Conservation (phyloP, 92 coral and sea anemone genomes). For the Umimayanthus chanpuru region DNA sequence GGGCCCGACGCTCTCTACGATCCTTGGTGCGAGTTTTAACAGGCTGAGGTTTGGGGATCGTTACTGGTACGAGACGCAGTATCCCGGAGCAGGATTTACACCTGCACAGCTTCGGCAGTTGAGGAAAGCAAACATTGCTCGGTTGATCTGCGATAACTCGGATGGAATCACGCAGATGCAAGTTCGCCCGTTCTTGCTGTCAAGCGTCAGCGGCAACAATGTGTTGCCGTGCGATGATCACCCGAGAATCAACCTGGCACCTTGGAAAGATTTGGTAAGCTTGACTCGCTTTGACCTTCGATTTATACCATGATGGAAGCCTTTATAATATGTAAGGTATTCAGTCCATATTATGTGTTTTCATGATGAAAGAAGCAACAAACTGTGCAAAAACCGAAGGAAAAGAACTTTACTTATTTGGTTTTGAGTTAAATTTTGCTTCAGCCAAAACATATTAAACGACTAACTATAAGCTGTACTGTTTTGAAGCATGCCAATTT, state of each 20-base stretch:
- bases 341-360: too few species aligned
- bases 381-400: too few species aligned
- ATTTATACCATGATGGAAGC: too few species aligned
- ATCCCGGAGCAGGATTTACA: slow-evolving; percentile 37
- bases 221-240: not conserved
- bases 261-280: too few species aligned
- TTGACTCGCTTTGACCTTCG: too few species aligned
- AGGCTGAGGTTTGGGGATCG: slow-evolving; percentile 53
- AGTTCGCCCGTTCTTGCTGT: not conserved
- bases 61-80: slow-evolving; percentile 54
- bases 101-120: slow-evolving; percentile 24
- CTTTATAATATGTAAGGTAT: too few species aligned
- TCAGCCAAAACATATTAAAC: too few species aligned
- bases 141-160: slow-evolving; percentile 52
- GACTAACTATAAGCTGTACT: too few species aligned
- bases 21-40: slow-evolving; percentile 24
- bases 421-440: too few species aligned
- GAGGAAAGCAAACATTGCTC: slow-evolving; percentile 42
- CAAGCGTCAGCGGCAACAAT: not conserved
- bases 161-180: slow-evolving; percentile 41
- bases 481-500: too few species aligned
- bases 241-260: not conserved
- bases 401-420: too few species aligned
- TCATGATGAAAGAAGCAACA: too few species aligned
- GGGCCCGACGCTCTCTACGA: slow-evolving; percentile 43